These are phyloP conservation scores for Laupala kohalensis DNA, from an alignment of 1,140 invertebrate species.

Conservation along the genomic window DNA sequence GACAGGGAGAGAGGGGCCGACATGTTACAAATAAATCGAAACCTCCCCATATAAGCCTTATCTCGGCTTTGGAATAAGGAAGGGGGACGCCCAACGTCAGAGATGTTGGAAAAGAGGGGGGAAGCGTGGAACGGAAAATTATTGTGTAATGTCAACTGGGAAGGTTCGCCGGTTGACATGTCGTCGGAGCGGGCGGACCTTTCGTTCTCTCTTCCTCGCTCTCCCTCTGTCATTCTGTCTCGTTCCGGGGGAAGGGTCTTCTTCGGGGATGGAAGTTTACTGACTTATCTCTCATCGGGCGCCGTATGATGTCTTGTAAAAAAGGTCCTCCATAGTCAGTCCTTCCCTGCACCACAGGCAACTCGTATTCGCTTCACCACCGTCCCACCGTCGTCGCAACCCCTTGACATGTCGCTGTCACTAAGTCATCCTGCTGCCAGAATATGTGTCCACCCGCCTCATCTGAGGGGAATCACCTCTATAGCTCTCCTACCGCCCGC, in stretches of 20 bases:
- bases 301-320: not conserved
- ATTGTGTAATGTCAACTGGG: not conserved
- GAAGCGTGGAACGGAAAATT: not conserved
- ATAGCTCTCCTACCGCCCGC: not conserved
- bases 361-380: not conserved
- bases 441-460: too few relatives aligned
- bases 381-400: too few relatives aligned
- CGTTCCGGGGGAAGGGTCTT: not conserved
- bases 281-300: not conserved
- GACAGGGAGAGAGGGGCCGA: not conserved
- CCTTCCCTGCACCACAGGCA: not conserved
- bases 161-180: not conserved
- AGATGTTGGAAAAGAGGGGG: too few relatives aligned
- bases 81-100: not conserved
- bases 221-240: not conserved
- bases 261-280: not conserved
- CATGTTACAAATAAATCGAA: not conserved
- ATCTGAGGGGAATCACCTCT: not conserved
- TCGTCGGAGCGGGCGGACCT: not conserved
- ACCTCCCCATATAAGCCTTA: not conserved
- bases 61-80: not conserved
- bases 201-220: not conserved
- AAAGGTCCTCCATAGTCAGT: too few relatives aligned
- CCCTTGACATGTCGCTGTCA: too few relatives aligned
- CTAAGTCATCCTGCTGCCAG: too few relatives aligned